Evolutionary conservation across 2,888 invertebrate species (phyloP), one percentile per base, ranked within the genome.

Genomic region (Agrochola litura): DNA sequence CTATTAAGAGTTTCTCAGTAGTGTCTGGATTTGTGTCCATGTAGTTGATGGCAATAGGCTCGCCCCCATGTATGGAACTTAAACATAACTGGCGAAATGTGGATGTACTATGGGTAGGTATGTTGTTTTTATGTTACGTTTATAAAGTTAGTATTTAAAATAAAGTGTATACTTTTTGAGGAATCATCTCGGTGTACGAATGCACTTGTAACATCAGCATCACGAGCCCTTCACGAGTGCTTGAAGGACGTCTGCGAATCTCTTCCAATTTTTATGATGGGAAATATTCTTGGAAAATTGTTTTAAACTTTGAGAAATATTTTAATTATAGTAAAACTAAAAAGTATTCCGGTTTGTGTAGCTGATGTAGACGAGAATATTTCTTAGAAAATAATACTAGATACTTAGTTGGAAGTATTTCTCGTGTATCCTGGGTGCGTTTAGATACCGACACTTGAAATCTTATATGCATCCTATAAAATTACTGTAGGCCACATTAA

Each of bases 201-300:
- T 71, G 37, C 49, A 54, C 63, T 72, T 41, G 46, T 52, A 66
- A 52, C 41, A n/a, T 12, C 14, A 61, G 19, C 6, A 19, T 19
- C 52, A 19, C 46, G 14, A 65, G 54, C 65, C 30, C 70, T 69
- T 56, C 12, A 9, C 10, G 10, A 72, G 49, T 3, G 66, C 14
- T 58, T 80, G 52, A 83, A 83, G 79, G n/a, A 79, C 66, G 79
- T 41, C 72, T 72, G 58, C 9, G 25, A 79, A 54, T 52, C 46
- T 70, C 9, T 71, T 58, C 2, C 2, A 8, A 22, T 56, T 63
- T 37, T 78, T 16, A 41, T 30, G 9, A 30, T 19, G 37, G n/a
- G 22, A 77, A 52, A 69, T 64, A 77, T 83, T 80, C 77, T 64
- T 12, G 22, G 56, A 54, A 65, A 69, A 65, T 41, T 58, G 14